Conservation (phyloP, 2,888 invertebrate species). For the Erannis defoliaria region DNA sequence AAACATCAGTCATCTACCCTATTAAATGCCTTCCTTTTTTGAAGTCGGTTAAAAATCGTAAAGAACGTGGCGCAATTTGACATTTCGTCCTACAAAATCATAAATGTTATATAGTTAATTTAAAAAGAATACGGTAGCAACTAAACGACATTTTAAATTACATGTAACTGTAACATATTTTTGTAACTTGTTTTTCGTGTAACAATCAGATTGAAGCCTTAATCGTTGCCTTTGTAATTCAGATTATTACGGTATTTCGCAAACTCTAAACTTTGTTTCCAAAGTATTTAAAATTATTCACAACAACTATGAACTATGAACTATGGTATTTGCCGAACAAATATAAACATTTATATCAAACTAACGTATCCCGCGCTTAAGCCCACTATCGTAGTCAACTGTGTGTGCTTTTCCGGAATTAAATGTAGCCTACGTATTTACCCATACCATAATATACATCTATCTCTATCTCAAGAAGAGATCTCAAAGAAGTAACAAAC, state of each 20-base stretch:
- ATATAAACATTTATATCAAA: no score
- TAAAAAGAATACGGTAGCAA: slow-evolving; percentile 1
- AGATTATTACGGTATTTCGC: slow-evolving; percentile 57
- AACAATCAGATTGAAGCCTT: slow-evolving; percentile 58
- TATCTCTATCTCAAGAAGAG: no score
- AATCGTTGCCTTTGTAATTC: slow-evolving; percentile 71
- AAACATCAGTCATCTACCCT: no score
- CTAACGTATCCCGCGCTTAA: no score
- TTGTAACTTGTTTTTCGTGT: slow-evolving; percentile 38
- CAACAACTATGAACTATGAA: background rate
- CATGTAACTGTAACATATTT: slow-evolving; percentile 26
- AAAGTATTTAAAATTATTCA: slow-evolving; percentile 50
- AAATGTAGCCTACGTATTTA: no score
- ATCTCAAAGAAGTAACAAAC: no score
- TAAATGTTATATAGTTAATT: slow-evolving; percentile 1
- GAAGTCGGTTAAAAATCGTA: background rate
- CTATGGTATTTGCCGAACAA: no score
- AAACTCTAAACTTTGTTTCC: slow-evolving; percentile 66
- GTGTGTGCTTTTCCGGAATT: no score
- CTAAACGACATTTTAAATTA: slow-evolving; percentile 19
- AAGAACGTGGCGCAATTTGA: background rate
- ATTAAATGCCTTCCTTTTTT: no score
- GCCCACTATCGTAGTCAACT: no score
- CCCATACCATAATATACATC: no score
- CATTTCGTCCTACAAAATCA: slow-evolving; percentile 4